These are phyloP conservation scores for Trichomalopsis sarcophagae DNA, from an alignment of 1,140 invertebrate genomes.

Conservation along the genomic window DNA sequence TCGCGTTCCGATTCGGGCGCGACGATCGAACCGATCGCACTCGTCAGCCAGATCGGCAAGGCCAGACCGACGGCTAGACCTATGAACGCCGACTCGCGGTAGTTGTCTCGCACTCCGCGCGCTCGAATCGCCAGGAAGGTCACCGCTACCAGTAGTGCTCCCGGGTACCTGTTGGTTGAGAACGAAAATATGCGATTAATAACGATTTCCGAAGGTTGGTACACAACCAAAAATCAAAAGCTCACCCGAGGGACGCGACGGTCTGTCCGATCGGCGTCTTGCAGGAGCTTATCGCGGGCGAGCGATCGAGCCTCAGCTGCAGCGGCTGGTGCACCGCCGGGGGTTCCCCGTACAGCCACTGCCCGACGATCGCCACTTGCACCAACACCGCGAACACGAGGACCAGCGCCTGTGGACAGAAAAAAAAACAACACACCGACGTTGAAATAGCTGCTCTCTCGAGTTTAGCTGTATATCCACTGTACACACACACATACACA, in stretches of 20 bases:
- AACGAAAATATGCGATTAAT: no score
- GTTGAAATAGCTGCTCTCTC: not conserved
- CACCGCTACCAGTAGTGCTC: conserved; percentile 87
- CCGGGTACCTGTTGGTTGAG: conserved; percentile 79
- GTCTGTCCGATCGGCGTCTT: conserved; percentile 71
- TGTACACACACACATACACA: not conserved
- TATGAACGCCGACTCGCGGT: conserved; percentile 91
- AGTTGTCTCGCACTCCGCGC: conserved; percentile 93
- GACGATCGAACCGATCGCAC: conserved; percentile 79
- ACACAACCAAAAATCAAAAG: not conserved
- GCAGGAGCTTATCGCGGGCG: conserved; percentile 56
- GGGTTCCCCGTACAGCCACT: conserved; percentile 85
- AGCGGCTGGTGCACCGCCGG: conserved; percentile 79
- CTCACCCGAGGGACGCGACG: conserved; percentile 71
- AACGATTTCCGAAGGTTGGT: not conserved
- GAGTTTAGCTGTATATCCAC: no score
- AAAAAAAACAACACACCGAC: conserved; percentile 44
- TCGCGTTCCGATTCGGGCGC: conserved; percentile 87
- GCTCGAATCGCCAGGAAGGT: conserved; percentile 89
- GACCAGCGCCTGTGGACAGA: conserved; percentile 80
- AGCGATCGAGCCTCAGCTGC: conserved; percentile 52
- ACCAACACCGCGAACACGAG: conserved; percentile 92
- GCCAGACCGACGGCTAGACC: conserved; percentile 88
- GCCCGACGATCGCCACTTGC: conserved; percentile 90
- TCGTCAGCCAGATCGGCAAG: conserved; percentile 90